Conservation (phyloP, 2,113 vertebrate species). For the Tyrannus savana region DNA sequence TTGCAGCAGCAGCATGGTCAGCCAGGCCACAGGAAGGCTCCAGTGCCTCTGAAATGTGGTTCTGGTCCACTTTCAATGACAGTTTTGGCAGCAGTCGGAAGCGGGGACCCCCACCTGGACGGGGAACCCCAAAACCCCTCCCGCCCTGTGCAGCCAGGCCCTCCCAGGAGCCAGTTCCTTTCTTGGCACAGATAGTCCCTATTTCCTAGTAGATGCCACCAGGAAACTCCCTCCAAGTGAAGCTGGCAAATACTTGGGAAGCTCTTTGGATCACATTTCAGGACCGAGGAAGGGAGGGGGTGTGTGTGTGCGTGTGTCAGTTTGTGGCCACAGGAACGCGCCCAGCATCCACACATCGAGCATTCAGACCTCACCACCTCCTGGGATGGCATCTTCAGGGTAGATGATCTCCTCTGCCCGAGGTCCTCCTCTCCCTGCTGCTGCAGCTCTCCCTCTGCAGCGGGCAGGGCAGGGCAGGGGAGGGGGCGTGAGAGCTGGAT, state of each 20-base stretch:
- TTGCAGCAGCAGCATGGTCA: not conserved
- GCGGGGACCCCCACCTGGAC: not conserved
- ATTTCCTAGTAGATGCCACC: not conserved
- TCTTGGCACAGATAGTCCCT: not conserved
- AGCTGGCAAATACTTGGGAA: not conserved
- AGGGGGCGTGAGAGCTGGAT: slow-evolving; percentile 19
- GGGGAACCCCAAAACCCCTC: not conserved
- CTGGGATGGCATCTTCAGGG: not conserved
- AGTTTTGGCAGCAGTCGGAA: not conserved
- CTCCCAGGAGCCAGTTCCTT: not conserved
- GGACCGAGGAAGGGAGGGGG: not conserved
- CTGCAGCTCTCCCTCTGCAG: not conserved
- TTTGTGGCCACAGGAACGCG: not conserved
- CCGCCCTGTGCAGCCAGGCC: rapidly evolving
- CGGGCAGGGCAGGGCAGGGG: slow-evolving; percentile 8
- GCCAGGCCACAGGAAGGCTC: not conserved
- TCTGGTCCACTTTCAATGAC: not conserved
- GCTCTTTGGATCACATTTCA: not conserved
- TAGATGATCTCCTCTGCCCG: not conserved
- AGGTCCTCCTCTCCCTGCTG: not conserved
- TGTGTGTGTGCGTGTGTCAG: rapidly evolving
- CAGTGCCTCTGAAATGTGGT: not conserved
- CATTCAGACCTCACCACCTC: not conserved
- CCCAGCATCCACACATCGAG: not conserved
- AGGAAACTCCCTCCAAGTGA: not conserved